phyloP scores from a whole-genome alignment of 2,888 invertebrate genomes.

The Andricus quercusramuli region DNA sequence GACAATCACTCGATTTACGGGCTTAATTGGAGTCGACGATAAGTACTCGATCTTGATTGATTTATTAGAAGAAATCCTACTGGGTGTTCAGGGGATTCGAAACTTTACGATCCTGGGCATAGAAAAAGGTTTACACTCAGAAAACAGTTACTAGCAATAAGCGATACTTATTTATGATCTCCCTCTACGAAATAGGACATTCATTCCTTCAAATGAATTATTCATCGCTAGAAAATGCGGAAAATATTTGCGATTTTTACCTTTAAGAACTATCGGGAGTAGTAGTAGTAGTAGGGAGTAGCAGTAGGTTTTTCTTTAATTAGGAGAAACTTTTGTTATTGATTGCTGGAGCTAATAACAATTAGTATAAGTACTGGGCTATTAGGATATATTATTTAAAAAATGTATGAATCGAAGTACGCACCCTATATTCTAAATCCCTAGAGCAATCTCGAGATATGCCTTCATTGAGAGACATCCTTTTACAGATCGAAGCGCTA shows the following conservation, averaged over 20 bases:
- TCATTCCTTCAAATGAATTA: constrained; percentile 6
- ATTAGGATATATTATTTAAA: not conserved
- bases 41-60: constrained; percentile 37
- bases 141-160: constrained; percentile 14
- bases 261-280: not conserved
- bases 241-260: not conserved
- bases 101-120: constrained; percentile 3
- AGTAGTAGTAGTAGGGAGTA: too few relatives aligned
- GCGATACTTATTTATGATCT: constrained; percentile 20
- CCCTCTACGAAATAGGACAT: not conserved
- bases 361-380: not conserved
- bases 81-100: constrained; percentile 23
- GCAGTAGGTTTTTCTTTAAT: not conserved
- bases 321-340: not conserved
- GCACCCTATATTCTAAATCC: not conserved
- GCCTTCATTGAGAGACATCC: constrained; percentile 5
- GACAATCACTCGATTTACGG: constrained; percentile 39
- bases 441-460: not conserved
- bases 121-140: constrained; percentile 10
- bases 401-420: not conserved
- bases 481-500: constrained; percentile 1
- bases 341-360: not conserved
- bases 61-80: constrained; percentile 40
- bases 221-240: not conserved
- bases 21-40: constrained; percentile 34